Evolutionary conservation across 2,797 vertebrate species (phyloP).

Genomic region (Girardinus metallicus): DNA sequence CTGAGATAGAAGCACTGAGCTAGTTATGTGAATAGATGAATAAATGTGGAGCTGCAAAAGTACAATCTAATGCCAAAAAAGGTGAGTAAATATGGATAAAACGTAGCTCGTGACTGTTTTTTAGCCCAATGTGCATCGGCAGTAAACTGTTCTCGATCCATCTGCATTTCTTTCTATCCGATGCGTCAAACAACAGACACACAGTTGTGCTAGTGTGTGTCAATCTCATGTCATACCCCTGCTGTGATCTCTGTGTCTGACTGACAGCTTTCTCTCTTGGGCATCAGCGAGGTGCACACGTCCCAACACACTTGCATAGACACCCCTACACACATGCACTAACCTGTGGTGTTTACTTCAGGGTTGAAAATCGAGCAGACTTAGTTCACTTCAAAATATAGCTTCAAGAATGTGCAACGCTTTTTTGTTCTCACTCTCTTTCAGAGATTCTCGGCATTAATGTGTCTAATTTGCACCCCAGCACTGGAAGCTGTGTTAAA

Average conservation of each 20-base stretch:
- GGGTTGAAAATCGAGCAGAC: slow-evolving; percentile 22
- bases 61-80: not conserved
- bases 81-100: not conserved
- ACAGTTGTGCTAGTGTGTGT: slow-evolving; percentile 59
- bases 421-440: too few relatives aligned
- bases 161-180: slow-evolving; percentile 31
- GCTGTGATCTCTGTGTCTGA: slow-evolving; percentile 67
- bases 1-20: slow-evolving; percentile 53
- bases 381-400: slow-evolving; percentile 16
- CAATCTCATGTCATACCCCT: slow-evolving; percentile 56
- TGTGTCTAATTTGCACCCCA: not conserved
- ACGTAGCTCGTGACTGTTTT: not conserved
- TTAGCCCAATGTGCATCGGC: not conserved
- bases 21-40: slow-evolving; percentile 14
- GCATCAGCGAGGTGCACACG: slow-evolving; percentile 33
- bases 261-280: slow-evolving; percentile 59
- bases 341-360: slow-evolving; percentile 15
- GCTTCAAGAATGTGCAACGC: not conserved
- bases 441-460: not conserved
- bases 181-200: slow-evolving; percentile 46
- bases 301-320: slow-evolving; percentile 4
- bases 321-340: slow-evolving; percentile 7
- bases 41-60: not conserved
- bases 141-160: slow-evolving; percentile 15
- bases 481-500: slow-evolving; percentile 1